These are phyloP conservation scores for Synanthedon myopaeformis DNA, from an alignment of 2,888 invertebrate species.

Conservation along the genomic window DNA sequence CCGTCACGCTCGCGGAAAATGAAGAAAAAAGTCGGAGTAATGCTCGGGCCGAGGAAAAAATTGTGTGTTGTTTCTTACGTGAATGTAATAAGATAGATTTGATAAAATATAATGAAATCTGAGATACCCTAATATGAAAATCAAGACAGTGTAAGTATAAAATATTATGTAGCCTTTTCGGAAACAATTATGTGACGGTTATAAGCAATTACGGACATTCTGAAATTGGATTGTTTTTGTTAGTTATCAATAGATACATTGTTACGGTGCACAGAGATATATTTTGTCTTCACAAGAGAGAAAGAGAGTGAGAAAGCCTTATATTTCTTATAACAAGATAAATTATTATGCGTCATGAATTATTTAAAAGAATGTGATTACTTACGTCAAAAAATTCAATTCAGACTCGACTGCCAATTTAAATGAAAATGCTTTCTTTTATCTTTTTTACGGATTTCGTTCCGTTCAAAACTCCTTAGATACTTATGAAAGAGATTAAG, in stretches of 20 bases:
- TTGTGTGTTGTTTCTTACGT: neutral
- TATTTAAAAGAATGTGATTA: conserved; percentile 27
- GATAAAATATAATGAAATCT: neutral
- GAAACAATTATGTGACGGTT: too few species aligned
- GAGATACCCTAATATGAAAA: too few species aligned
- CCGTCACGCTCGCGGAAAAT: conserved; percentile 49
- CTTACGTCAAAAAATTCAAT: conserved; percentile 42
- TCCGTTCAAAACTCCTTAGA: neutral
- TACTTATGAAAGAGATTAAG: conserved; percentile 38
- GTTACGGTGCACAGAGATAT: too few species aligned
- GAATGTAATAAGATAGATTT: neutral
- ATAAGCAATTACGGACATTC: too few species aligned
- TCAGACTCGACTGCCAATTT: conserved; percentile 41
- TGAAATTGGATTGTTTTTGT: too few species aligned
- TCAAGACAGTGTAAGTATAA: too few species aligned
- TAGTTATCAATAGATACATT: too few species aligned
- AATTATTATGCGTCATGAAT: neutral
- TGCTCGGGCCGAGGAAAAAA: conserved; percentile 9
- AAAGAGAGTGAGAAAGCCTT: too few species aligned
- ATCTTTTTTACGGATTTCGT: conserved; percentile 24
- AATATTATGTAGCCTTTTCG: too few species aligned
- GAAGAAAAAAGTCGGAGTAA: conserved; percentile 40
- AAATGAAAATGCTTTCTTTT: conserved; percentile 44
- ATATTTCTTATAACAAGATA: neutral
- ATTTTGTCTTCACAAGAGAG: too few species aligned